These are phyloP conservation scores for Desoria tigrina DNA, from an alignment of 2,888 invertebrate genomes.

Conservation along the genomic window DNA sequence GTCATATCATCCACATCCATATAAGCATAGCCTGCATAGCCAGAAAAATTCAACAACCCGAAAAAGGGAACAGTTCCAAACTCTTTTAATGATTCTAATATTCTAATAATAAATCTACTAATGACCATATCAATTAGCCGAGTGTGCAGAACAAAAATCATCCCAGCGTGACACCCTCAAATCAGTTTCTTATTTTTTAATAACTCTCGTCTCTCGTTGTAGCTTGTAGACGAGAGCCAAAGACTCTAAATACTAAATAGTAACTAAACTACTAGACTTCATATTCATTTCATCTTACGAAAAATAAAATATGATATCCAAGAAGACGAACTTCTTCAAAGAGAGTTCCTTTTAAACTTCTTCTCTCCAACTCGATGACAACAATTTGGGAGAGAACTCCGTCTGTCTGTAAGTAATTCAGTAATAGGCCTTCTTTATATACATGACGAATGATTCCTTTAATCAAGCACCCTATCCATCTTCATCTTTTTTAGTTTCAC, in stretches of 20 bases:
- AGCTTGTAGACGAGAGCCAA: background rate
- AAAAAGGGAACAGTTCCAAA: conserved; percentile 8
- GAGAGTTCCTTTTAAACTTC: background rate
- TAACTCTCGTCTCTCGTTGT: conserved; percentile 17
- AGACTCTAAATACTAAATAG: too few relatives aligned
- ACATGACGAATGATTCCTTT: conserved; percentile 9
- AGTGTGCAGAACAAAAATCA: conserved; percentile 41
- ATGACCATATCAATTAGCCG: conserved; percentile 48
- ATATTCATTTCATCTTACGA: conserved; percentile 1
- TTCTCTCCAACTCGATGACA: background rate
- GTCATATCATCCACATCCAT: too few relatives aligned
- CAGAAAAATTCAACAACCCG: background rate
- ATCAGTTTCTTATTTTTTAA: conserved; percentile 8
- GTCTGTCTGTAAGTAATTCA: background rate
- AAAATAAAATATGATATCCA: background rate
- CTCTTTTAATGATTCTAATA: conserved; percentile 6
- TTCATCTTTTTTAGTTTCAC: conserved; percentile 1
- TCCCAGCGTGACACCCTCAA: conserved; percentile 31
- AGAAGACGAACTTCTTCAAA: conserved; percentile 3
- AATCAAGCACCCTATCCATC: background rate
- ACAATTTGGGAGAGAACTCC: background rate
- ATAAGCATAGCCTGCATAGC: too few relatives aligned
- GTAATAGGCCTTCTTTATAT: conserved; percentile 5
- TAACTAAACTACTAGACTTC: background rate
- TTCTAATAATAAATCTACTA: conserved; percentile 44